Base-by-base conservation (phyloP, 2,888 invertebrate species). In the Cheilosia vernalis region DNA sequence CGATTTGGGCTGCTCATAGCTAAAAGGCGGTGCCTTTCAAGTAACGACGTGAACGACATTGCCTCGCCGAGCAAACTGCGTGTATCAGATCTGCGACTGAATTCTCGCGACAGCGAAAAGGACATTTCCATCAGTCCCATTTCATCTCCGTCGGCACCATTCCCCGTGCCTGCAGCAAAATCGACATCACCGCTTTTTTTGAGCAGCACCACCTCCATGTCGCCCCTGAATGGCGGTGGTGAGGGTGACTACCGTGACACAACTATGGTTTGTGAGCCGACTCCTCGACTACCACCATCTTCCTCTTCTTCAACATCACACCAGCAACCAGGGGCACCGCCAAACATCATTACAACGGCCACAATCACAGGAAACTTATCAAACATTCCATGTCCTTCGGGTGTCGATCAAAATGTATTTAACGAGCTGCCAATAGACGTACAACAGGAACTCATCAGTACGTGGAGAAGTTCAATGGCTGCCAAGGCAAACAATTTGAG, bases 361-460 rank as follows among this genome's bases (percentile, higher is more conserved):
- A 88, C 85, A 6, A 88, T 88, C 17, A 88, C 88, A 19, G 88
- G 89, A 53, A 89, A 88, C 44, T 89, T 92, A 9, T 81, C 90
- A 3, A 89, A 91, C 78, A 90, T 93, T 77, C 93, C 93, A 86
- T 95, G 95, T 90, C 96, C 96, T 1, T 93, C 94, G 77, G 94
- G 94, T 87, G 94, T 94, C 19, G 95, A 95, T 91, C 93, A 94
- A 70, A 93, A 94, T 88, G 95, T 96, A 60, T 96, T 96, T 89
- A 94, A 93, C 87, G 94, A 95, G 87, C 92, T 96, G 87, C 96
- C 96, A 0, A 91, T 93, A 33, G 95, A 96, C 63, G 93, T 96
- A 91, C 95, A 96, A 90, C 94, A 95, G 88, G 96, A 96, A 90
- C 92, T 96, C 24, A 94, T 95, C 90, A 93, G 93, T n/a, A 94